Conservation (phyloP, 2,113 vertebrate genomes). For the Spheniscus mendiculus region DNA sequence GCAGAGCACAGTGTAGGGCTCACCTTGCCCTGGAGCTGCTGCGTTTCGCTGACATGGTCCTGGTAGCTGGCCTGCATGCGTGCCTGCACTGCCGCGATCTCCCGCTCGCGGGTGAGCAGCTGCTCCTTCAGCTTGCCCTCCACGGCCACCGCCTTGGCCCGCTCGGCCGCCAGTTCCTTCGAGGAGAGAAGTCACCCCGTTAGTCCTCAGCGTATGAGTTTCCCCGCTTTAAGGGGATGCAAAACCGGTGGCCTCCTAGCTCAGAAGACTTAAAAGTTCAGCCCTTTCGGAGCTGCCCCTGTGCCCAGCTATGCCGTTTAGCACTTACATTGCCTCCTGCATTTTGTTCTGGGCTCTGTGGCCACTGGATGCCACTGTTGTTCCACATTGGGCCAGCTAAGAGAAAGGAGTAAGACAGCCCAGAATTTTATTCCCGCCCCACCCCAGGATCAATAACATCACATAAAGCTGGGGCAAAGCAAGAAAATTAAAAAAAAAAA, state of each 20-base stretch:
- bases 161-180: conserved; percentile 87
- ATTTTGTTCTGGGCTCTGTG: neutral
- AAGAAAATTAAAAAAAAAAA: neutral
- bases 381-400: neutral
- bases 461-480: neutral
- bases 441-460: neutral
- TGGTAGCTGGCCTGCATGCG: conserved; percentile 95
- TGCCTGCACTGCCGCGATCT: conserved; percentile 83
- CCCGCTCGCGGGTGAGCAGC: conserved; percentile 83
- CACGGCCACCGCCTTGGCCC: conserved; percentile 76
- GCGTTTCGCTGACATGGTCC: conserved; percentile 86
- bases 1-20: neutral
- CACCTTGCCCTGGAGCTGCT: conserved; percentile 91
- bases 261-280: neutral
- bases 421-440: neutral
- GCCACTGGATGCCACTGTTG: conserved; percentile 51
- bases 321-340: neutral
- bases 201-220: neutral
- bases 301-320: fast-evolving
- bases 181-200: neutral
- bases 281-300: neutral
- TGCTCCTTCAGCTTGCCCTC: conserved; percentile 90
- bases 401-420: conserved; percentile 16
- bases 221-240: neutral
- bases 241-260: neutral